These are phyloP conservation scores for Caenorhabditis wallacei DNA, from an alignment of 2,888 invertebrate genomes.

Conservation along the genomic window DNA sequence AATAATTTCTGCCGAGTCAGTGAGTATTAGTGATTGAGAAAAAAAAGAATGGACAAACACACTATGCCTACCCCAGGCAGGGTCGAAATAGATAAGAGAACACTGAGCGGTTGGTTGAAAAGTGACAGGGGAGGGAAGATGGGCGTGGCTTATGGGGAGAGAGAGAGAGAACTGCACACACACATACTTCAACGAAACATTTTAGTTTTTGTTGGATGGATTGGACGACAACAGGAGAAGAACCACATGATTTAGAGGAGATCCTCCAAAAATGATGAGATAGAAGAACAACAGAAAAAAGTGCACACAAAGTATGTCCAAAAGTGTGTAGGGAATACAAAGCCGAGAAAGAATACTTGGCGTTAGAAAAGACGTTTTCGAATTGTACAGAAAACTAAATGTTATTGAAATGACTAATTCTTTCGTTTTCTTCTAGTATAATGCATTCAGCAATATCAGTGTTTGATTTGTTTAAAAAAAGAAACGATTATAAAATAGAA, in stretches of 20 bases:
- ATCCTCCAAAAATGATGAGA: not conserved
- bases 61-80: not conserved
- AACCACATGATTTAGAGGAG: slow-evolving; percentile 3
- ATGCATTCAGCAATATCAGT: no score
- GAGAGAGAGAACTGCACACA: slow-evolving; percentile 24
- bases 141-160: slow-evolving; percentile 16
- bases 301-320: no score
- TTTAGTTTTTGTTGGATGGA: not conserved
- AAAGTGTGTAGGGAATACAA: no score
- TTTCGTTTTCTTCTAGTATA: no score
- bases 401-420: no score
- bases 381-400: no score
- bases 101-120: slow-evolving; percentile 28
- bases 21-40: not conserved
- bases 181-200: slow-evolving; percentile 48
- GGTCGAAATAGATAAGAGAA: slow-evolving; percentile 52
- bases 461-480: no score
- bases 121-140: slow-evolving; percentile 10
- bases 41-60: slow-evolving; percentile 42
- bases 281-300: not conserved
- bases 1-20: not conserved
- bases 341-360: no score
- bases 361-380: no score
- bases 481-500: no score
- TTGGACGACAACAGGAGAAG: slow-evolving; percentile 16